phyloP scores from a whole-genome alignment of 1,140 invertebrate genomes.

The Listronotus bonariensis region DNA sequence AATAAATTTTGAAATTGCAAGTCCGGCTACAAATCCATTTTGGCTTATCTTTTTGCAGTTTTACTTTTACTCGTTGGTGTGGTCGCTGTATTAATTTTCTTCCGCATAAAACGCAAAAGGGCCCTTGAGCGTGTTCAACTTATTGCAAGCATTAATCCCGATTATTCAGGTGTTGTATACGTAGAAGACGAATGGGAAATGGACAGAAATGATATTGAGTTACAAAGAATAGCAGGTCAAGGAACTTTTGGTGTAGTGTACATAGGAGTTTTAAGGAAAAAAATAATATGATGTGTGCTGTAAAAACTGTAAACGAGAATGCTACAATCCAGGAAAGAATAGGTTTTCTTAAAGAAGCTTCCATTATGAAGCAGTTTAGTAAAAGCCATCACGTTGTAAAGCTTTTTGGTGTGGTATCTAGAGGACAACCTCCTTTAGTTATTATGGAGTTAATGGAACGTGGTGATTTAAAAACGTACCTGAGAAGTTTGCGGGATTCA shows the following conservation, averaged over 20 bases:
- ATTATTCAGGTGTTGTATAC: constrained; percentile 77
- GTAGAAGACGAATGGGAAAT: constrained; percentile 96
- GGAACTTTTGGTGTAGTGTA: constrained; percentile 93
- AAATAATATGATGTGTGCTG: constrained; percentile 76
- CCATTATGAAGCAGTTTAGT: constrained; percentile 90
- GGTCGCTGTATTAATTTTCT: constrained; percentile 44
- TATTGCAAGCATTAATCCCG: constrained; percentile 77
- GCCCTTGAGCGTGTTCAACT: constrained; percentile 60
- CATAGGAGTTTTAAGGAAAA: constrained; percentile 46
- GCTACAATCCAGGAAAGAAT: constrained; percentile 79
- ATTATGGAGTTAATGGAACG: constrained; percentile 79
- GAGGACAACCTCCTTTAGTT: constrained; percentile 67
- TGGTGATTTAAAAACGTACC: constrained; percentile 72
- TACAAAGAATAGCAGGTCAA: constrained; percentile 82
- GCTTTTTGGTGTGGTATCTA: constrained; percentile 72
- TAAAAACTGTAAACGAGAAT: constrained; percentile 92
- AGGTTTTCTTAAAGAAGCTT: constrained; percentile 93
- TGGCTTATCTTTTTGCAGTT: constrained; percentile 47
- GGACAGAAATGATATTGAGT: constrained; percentile 76
- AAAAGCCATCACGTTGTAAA: constrained; percentile 67
- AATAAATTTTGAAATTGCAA: constrained; percentile 32
- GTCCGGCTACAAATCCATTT: neutral
- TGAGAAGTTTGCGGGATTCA: constrained; percentile 57
- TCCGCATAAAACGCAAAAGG: constrained; percentile 35
- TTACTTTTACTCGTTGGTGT: constrained; percentile 50